Evolutionary conservation across 2,888 invertebrate genomes (phyloP).

Genomic region (Hybos culiciformis): DNA sequence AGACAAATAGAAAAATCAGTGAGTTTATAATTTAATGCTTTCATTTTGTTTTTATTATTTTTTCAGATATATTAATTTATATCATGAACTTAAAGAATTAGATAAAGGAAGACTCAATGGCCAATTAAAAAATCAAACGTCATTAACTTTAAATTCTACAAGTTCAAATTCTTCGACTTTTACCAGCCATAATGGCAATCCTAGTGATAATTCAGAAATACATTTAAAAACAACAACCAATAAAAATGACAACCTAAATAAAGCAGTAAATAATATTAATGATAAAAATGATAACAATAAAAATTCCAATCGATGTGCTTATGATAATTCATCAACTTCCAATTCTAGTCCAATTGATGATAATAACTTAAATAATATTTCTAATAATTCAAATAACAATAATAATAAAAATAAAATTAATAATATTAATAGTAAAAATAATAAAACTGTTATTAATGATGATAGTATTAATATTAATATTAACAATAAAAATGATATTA

Average conservation of each 20-base stretch:
- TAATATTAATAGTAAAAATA: background rate
- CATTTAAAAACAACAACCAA: background rate
- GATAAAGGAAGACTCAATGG: constrained; percentile 33
- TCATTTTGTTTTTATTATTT: background rate
- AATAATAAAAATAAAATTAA: constrained; percentile 2
- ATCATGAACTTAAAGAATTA: constrained; percentile 56
- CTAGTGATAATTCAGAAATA: background rate
- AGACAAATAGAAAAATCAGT: too few species aligned
- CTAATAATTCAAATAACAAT: constrained; percentile 1
- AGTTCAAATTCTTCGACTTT: background rate
- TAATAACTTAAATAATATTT: constrained; percentile 4
- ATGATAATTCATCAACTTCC: constrained; percentile 13
- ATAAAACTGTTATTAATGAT: background rate
- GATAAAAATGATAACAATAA: constrained; percentile 3
- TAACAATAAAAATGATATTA: too few species aligned
- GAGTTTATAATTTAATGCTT: background rate
- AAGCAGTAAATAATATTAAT: background rate
- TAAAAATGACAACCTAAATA: background rate
- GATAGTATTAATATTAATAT: too few species aligned
- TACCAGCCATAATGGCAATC: background rate
- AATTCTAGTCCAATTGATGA: constrained; percentile 11
- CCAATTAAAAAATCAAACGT: constrained; percentile 33
- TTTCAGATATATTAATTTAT: constrained; percentile 23
- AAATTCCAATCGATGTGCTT: constrained; percentile 10
- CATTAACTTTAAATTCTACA: constrained; percentile 8